Evolutionary conservation across 2,888 invertebrate species (phyloP).

Genomic region (Gerris lacustris): DNA sequence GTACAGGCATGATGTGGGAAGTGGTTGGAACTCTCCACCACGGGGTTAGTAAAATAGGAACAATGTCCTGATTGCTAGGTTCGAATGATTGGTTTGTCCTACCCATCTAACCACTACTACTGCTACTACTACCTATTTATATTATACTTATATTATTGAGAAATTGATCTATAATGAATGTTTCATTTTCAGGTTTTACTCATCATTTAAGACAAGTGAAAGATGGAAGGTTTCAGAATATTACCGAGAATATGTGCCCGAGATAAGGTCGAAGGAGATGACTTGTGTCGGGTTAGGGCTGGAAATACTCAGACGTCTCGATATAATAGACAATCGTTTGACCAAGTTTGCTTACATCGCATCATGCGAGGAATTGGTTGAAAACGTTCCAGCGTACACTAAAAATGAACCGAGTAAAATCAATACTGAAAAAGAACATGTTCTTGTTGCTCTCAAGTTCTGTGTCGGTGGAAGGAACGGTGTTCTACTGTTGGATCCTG

Average conservation of each 20-base stretch:
- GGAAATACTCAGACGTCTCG: conserved; percentile 58
- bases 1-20: too few species aligned
- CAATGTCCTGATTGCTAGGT: too few species aligned
- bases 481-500: conserved; percentile 73
- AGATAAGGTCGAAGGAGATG: conserved; percentile 63
- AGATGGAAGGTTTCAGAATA: conserved; percentile 56
- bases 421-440: conserved; percentile 28
- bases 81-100: too few species aligned
- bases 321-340: conserved; percentile 44
- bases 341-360: conserved; percentile 56
- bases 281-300: conserved; percentile 82
- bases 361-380: conserved; percentile 71
- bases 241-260: conserved; percentile 64
- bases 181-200: conserved; percentile 41
- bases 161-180: background rate
- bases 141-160: background rate
- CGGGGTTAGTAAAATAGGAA: too few species aligned
- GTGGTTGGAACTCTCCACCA: too few species aligned
- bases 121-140: too few species aligned
- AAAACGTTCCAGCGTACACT: conserved; percentile 42
- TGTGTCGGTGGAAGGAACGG: conserved; percentile 60
- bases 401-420: conserved; percentile 41
- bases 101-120: too few species aligned
- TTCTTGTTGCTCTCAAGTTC: conserved; percentile 49
- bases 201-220: conserved; percentile 45